A percentile compares a stretch with the other conserved stretches of the same genome.
Conservation (phyloP, 2,888 invertebrate species). For the Ctena decussata region DNA sequence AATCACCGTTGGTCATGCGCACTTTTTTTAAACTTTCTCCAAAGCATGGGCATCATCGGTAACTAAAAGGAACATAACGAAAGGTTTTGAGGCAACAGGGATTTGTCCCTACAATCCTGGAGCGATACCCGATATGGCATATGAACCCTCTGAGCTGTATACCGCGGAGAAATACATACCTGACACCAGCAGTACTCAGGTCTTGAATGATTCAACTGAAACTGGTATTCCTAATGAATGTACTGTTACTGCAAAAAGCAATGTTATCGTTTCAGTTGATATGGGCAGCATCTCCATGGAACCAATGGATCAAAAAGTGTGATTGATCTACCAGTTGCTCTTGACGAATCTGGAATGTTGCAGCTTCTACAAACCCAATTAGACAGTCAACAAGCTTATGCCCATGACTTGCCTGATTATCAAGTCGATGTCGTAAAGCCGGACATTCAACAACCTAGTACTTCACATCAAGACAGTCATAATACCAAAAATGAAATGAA, state of each 20-base stretch:
- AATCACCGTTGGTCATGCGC: conserved; percentile 20
- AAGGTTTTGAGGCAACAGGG: conserved; percentile 23
- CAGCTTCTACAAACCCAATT: not conserved
- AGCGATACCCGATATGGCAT: not conserved
- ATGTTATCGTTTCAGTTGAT: not conserved
- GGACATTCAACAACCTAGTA: not conserved
- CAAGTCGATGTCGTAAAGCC: not conserved
- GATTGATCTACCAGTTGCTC: conserved; percentile 16
- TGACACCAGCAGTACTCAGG: not conserved
- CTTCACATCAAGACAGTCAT: not conserved
- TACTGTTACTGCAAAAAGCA: not conserved
- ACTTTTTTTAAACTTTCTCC: conserved; percentile 13
- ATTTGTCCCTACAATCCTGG: conserved; percentile 29
- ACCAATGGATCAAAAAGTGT: not conserved
- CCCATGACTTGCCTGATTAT: not conserved
- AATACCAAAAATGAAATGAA: not conserved
- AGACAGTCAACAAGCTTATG: not conserved
- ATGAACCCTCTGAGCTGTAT: conserved; percentile 8
- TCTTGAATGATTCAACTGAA: not conserved
- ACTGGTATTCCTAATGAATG: not conserved
- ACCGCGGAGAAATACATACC: not conserved
- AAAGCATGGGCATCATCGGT: not conserved
- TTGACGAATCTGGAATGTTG: conserved; percentile 2
- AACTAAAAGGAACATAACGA: not conserved
- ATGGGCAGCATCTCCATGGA: not conserved